phyloP scores from a whole-genome alignment of 2,888 invertebrate species.

The Dryadula phaetusa region DNA sequence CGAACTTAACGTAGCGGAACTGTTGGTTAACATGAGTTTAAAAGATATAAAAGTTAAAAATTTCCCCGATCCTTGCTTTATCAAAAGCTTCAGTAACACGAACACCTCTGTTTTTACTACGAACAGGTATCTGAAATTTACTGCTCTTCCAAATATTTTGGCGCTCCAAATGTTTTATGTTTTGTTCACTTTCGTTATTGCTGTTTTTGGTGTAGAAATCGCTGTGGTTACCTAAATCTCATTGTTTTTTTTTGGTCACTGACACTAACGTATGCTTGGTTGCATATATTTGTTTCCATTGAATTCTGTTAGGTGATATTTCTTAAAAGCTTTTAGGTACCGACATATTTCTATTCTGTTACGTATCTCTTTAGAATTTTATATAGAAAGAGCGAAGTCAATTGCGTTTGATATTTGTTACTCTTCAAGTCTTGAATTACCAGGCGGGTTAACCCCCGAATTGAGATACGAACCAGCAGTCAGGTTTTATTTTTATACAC shows the following conservation, averaged over 20 bases:
- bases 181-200: background rate
- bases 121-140: constrained; percentile 7
- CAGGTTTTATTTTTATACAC: too few relatives aligned
- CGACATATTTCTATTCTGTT: background rate
- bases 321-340: background rate
- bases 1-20: too few relatives aligned
- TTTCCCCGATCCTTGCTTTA: constrained; percentile 31
- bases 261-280: background rate
- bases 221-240: constrained; percentile 9
- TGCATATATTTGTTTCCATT: background rate
- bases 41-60: too few relatives aligned
- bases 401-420: too few relatives aligned
- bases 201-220: background rate
- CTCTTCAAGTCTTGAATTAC: too few relatives aligned
- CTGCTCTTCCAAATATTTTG: constrained; percentile 8
- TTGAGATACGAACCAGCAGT: too few relatives aligned
- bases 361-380: too few relatives aligned
- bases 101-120: constrained; percentile 4
- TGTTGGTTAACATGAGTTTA: too few relatives aligned
- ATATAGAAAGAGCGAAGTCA: too few relatives aligned
- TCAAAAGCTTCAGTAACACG: background rate
- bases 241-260: background rate
- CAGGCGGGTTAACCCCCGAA: too few relatives aligned
- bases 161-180: constrained; percentile 6
- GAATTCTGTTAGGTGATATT: background rate